Conservation (phyloP, 2,888 invertebrate genomes). For the Xylophagus ater region DNA sequence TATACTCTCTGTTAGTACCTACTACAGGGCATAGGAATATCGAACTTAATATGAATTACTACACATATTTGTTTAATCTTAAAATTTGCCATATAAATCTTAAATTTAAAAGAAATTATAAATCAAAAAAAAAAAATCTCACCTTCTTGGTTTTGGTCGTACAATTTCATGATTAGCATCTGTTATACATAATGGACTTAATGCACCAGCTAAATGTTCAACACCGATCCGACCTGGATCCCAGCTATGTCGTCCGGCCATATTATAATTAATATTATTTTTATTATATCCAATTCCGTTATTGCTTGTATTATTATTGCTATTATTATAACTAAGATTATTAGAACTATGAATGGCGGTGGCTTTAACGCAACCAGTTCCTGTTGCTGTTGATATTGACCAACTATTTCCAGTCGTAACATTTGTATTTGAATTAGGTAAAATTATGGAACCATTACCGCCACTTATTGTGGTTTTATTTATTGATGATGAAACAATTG, state of each 20-base stretch:
- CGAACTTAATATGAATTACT: no score
- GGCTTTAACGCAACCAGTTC: conserved; percentile 1
- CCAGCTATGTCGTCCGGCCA: conserved; percentile 38
- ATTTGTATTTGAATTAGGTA: conserved; percentile 11
- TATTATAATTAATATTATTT: conserved; percentile 12
- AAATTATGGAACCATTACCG: conserved; percentile 6
- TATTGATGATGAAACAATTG: neutral
- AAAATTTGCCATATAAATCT: no score
- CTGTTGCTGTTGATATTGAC: conserved; percentile 9
- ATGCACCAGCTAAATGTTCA: conserved; percentile 49
- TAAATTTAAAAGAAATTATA: no score
- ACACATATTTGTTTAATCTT: no score
- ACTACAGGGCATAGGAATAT: no score
- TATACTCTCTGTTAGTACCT: no score
- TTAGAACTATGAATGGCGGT: conserved; percentile 4
- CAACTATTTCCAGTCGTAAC: conserved; percentile 7
- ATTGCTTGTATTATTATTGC: conserved; percentile 15
- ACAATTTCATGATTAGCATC: conserved; percentile 75
- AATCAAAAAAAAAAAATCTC: conserved; percentile 22
- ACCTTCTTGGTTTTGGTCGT: conserved; percentile 77
- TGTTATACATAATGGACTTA: conserved; percentile 54
- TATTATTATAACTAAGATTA: conserved; percentile 9
- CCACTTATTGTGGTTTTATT: conserved; percentile 2
- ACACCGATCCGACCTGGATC: conserved; percentile 41
- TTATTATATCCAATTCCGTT: conserved; percentile 11